Base-by-base conservation (phyloP, 92 coral and sea anemone genomes). In the Siderastrea siderea region DNA sequence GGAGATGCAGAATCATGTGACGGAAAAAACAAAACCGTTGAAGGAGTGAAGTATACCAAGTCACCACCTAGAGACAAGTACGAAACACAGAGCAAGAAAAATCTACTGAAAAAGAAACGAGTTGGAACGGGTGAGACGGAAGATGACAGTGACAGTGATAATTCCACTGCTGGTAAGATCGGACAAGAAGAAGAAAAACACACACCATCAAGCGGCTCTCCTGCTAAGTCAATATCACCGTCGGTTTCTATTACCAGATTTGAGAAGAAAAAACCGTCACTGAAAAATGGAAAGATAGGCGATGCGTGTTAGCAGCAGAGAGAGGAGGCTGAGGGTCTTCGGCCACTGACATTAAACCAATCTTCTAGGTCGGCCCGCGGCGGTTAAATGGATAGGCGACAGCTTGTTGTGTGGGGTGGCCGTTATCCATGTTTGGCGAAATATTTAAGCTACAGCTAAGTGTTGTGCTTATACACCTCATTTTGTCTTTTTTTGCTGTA, bases 151-250 rank as follows among this genome's bases (percentile, higher is more conserved):
- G 96, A 91, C 17, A 93, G 98, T 19, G 91, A 90, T 38, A 87
- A 73, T 6, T 95, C 98, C 9, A 87, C 79, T 55, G 98, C 92
- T 17, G 98, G 98, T 0, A 89, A 73, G 71, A 72, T 83, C 8
- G 87, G 77, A 68, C 10, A 58, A 15, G 75, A 81, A 68, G 12
- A 47, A 38, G 68, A 14, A 52, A 52, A 54, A 17, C 2, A 2
- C 43, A 80, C 74, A 13, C 43, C 76, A 3, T 17, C 77, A 7
- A 78, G 58, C 0, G 38, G 38, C 57, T 78, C 83, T 38, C 77
- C 86, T 54, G 14, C 77, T 1, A 81, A 70, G 51, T 81, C 86
- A 1, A 54, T 68, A 3, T 81, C 86, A 16, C 86, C 77, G 12
- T 6, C 86, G n/a, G 86, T 44, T 38, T 55, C 67, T 5, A 71